Conservation (phyloP, 2,888 invertebrate species). For the Oeneis ivallda region DNA sequence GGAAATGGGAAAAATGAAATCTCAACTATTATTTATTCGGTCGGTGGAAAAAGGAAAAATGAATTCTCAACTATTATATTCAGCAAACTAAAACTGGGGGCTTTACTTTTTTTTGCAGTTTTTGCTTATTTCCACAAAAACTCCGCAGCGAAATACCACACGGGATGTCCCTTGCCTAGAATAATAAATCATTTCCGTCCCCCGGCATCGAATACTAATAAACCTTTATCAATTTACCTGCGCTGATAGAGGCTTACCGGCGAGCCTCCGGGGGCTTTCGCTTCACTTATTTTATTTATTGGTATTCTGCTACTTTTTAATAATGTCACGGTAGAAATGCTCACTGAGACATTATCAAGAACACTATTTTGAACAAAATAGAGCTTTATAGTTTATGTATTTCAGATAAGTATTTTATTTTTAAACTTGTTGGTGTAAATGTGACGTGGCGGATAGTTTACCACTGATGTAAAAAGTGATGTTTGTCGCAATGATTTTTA, state of each 20-base stretch:
- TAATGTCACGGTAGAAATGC: not conserved
- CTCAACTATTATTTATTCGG: no score
- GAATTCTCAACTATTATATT: no score
- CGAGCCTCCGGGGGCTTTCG: slow-evolving; percentile 16
- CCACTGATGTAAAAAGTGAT: no score
- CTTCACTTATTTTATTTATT: slow-evolving; percentile 24
- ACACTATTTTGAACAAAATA: not conserved
- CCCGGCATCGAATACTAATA: slow-evolving; percentile 43
- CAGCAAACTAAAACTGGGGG: not conserved
- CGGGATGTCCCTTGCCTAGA: not conserved
- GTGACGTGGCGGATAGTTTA: no score
- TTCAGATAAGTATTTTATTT: no score
- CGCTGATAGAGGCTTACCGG: slow-evolving; percentile 31
- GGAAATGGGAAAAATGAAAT: no score
- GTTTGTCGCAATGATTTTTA: no score
- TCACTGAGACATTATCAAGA: not conserved
- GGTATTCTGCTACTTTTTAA: not conserved
- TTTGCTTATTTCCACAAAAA: slow-evolving; percentile 1
- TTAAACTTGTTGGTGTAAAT: no score
- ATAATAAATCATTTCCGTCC: slow-evolving; percentile 26
- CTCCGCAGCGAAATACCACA: not conserved
- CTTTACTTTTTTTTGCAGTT: no score
- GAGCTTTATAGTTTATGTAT: no score
- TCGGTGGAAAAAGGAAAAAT: no score
- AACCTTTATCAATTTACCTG: slow-evolving; percentile 42